Conservation (phyloP, 37 sponge, comb jelly and placozoan genomes). For the Dysidea cf. avara region DNA sequence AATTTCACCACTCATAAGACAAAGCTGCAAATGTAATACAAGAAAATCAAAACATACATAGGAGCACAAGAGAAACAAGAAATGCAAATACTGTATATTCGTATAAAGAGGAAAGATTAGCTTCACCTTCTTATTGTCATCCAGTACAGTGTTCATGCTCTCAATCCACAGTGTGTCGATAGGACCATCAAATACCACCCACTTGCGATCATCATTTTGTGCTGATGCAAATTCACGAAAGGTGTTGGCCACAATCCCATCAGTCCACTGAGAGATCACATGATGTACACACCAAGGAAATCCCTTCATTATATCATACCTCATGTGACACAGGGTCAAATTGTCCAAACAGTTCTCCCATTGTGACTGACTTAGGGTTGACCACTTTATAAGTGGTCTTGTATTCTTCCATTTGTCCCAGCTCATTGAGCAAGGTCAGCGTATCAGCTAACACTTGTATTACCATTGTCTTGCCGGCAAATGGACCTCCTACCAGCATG, state of each 20-base stretch:
- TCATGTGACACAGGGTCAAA: conserved; percentile 99
- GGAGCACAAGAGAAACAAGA: background rate
- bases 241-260: conserved; percentile 96
- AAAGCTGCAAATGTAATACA: too few relatives aligned
- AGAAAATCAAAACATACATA: background rate
- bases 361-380: conserved; percentile 97
- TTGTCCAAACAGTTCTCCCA: conserved; percentile 99
- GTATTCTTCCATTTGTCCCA: conserved; percentile 86
- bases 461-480: conserved; percentile 59
- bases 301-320: conserved; percentile 11
- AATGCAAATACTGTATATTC: conserved; percentile 1
- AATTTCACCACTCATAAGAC: conserved; percentile 99
- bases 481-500: conserved; percentile 82
- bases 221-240: conserved; percentile 96
- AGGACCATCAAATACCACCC: conserved; percentile 99
- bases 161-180: conserved; percentile 99
- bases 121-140: conserved; percentile 89
- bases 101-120: background rate
- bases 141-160: conserved; percentile 99
- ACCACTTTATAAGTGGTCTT: conserved; percentile 80
- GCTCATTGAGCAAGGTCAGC: conserved; percentile 82
- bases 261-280: conserved; percentile 79
- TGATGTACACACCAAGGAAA: background rate
- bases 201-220: conserved; percentile 90
- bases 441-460: conserved; percentile 83